Conservation (phyloP, 2,797 vertebrate genomes). For the Hylomyscus alleni region DNA sequence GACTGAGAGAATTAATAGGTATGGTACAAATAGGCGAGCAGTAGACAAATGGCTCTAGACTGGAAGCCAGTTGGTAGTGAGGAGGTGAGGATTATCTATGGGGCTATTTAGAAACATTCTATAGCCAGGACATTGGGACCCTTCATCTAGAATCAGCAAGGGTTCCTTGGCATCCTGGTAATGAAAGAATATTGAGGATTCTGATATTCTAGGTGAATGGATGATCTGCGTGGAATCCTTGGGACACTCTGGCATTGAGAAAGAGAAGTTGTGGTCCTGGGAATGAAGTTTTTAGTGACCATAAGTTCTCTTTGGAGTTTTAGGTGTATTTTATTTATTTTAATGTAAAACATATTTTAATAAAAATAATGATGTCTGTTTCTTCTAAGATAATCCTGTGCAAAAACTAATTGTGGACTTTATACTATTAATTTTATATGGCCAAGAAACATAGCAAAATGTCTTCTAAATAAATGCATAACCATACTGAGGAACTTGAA, state of each 20-base stretch:
- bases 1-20: neutral
- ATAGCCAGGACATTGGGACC: neutral
- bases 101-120: neutral
- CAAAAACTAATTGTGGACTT: conserved; percentile 47
- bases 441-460: conserved; percentile 63
- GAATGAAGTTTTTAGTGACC: conserved; percentile 27
- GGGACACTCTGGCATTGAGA: neutral
- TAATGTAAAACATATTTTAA: conserved; percentile 43
- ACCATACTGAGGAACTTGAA: conserved; percentile 76
- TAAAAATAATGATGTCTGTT: conserved; percentile 53
- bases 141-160: neutral
- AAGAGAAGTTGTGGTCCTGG: conserved; percentile 6
- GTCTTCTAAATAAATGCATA: conserved; percentile 80
- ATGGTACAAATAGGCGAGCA: neutral
- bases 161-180: conserved; percentile 26
- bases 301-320: neutral
- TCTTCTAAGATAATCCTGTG: conserved; percentile 38
- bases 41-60: neutral
- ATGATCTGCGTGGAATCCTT: neutral
- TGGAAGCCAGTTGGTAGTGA: neutral
- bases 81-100: neutral
- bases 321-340: conserved; percentile 57
- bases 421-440: conserved; percentile 64
- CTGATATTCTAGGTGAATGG: neutral
- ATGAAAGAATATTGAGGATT: neutral